phyloP scores from a whole-genome alignment of 2,888 invertebrate species.

The Catocala nupta region DNA sequence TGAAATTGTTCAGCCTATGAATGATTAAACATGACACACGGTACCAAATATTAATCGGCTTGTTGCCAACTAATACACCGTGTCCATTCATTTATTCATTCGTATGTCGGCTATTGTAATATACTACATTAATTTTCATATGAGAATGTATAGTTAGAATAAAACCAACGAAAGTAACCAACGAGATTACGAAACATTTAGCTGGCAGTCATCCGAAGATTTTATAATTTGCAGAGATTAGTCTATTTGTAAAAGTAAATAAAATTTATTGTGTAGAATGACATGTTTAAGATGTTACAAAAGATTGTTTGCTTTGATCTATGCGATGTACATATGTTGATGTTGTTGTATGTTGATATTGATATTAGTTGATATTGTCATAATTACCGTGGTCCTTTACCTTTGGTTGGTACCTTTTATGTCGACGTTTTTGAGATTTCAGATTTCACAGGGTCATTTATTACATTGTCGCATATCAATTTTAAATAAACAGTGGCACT shows the following conservation, averaged over 20 bases:
- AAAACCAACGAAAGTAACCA: conserved; percentile 28
- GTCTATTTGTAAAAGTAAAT: conserved; percentile 26
- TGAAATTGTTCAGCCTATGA: conserved; percentile 11
- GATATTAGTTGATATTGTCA: too few relatives aligned
- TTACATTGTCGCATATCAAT: too few relatives aligned
- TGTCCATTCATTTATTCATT: conserved; percentile 54
- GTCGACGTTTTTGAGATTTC: too few relatives aligned
- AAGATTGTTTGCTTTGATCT: not conserved
- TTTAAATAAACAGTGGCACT: too few relatives aligned
- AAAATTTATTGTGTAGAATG: conserved; percentile 12
- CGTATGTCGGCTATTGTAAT: conserved; percentile 38
- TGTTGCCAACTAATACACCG: conserved; percentile 56
- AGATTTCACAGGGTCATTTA: too few relatives aligned
- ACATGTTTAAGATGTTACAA: conserved; percentile 19
- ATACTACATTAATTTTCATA: conserved; percentile 26
- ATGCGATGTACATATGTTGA: too few relatives aligned
- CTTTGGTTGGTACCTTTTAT: too few relatives aligned
- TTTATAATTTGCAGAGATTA: conserved; percentile 13
- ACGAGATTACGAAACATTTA: conserved; percentile 19
- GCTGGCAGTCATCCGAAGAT: conserved; percentile 25
- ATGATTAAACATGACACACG: conserved; percentile 15
- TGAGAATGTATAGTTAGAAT: conserved; percentile 28
- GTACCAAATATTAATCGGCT: conserved; percentile 50
- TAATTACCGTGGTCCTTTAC: too few relatives aligned
- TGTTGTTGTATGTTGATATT: too few relatives aligned